phyloP scores from a whole-genome alignment of 2,797 vertebrate genomes.

The Sciurus vulgaris region DNA sequence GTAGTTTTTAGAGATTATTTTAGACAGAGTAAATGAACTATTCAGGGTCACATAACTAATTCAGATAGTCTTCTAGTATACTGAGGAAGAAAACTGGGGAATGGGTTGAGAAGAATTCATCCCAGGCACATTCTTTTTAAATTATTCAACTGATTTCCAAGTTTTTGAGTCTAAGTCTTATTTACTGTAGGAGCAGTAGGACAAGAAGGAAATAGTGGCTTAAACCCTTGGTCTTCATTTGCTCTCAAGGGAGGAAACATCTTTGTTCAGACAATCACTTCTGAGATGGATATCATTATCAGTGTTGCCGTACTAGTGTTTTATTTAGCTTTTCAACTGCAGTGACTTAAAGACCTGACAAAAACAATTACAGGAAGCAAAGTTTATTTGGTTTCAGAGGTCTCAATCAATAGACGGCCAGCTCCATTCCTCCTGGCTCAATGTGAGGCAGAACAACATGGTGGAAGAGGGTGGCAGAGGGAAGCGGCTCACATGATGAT shows the following conservation, averaged over 20 bases:
- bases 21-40: neutral
- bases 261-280: neutral
- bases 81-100: neutral
- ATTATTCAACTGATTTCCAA: constrained; percentile 35
- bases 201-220: neutral
- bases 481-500: no score
- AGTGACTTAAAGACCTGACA: no score
- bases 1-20: neutral
- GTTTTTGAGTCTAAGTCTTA: neutral
- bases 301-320: neutral
- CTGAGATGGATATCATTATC: neutral
- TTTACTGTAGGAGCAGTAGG: neutral
- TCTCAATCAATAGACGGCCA: no score
- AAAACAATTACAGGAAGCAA: no score
- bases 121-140: neutral
- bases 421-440: no score
- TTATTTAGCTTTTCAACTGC: no score
- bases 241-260: neutral
- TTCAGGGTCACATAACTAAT: neutral
- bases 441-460: no score
- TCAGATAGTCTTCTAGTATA: neutral
- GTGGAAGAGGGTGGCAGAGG: no score
- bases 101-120: neutral
- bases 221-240: neutral
- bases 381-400: no score